These are phyloP conservation scores for silkworm (Bombyx mori) DNA, from an alignment of 1,140 invertebrate species.

Conservation along the genomic window DNA sequence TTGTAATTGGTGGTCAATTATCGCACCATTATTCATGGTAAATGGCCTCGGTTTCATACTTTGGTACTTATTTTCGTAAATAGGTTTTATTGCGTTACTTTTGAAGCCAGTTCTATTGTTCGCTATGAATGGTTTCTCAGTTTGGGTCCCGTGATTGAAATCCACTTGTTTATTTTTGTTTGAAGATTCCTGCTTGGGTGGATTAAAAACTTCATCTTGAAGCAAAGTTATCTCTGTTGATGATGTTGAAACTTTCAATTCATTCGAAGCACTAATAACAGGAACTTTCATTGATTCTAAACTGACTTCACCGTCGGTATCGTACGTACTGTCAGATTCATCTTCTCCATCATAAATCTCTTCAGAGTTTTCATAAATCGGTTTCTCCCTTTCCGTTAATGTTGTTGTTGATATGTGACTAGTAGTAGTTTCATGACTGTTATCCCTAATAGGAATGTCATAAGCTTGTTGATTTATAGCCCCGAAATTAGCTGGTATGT, in stretches of 20 bases:
- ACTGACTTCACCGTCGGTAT: conserved; percentile 55
- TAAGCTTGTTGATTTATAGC: conserved; percentile 53
- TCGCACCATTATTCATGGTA: conserved; percentile 39
- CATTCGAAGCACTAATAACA: conserved; percentile 41
- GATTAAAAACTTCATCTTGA: conserved; percentile 26
- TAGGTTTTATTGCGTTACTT: conserved; percentile 49
- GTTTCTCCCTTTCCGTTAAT: conserved; percentile 30
- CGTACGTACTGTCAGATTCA: conserved; percentile 31
- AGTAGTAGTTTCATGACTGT: conserved; percentile 45
- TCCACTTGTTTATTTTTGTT: conserved; percentile 20
- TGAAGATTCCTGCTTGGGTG: conserved; percentile 6
- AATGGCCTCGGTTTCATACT: conserved; percentile 61
- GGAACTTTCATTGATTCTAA: conserved; percentile 64
- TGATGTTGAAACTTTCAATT: conserved; percentile 23
- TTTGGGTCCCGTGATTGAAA: conserved; percentile 58
- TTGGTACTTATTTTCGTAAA: conserved; percentile 30
- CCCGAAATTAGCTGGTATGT: conserved; percentile 47
- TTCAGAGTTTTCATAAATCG: conserved; percentile 58
- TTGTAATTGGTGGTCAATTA: conserved; percentile 58
- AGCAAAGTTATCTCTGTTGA: conserved; percentile 25
- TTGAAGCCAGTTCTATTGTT: conserved; percentile 42
- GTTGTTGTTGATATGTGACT: conserved; percentile 14
- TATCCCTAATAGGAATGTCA: conserved; percentile 60
- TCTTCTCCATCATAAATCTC: conserved; percentile 62
- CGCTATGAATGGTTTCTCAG: conserved; percentile 62